Percentiles rank a stretch among this genome's conserved stretches.
These are phyloP conservation scores for Diglossa brunneiventris DNA, from an alignment of 2,113 vertebrate genomes.

Conservation along the genomic window DNA sequence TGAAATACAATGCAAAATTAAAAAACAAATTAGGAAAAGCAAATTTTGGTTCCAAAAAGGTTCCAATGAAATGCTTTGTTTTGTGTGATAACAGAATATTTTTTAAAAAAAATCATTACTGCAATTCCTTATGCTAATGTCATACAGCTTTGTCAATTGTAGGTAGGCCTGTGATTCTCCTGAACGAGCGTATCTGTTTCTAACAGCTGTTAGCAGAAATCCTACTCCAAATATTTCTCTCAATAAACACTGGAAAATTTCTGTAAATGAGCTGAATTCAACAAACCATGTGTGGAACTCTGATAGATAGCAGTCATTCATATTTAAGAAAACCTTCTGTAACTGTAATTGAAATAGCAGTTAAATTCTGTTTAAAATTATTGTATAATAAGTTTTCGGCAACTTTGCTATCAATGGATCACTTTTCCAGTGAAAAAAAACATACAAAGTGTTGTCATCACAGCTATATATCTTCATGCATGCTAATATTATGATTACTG, in stretches of 20 bases:
- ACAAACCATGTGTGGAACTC: not conserved
- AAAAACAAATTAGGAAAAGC: not conserved
- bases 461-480: not conserved
- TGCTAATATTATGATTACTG: not conserved
- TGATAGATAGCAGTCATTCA: not conserved
- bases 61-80: not conserved
- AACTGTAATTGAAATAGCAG: not conserved
- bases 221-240: not conserved
- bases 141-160: not conserved
- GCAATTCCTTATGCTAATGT: not conserved
- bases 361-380: not conserved
- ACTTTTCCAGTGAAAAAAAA: not conserved
- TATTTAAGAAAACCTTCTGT: not conserved
- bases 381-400: not conserved
- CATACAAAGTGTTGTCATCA: not conserved
- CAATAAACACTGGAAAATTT: not conserved
- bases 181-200: not conserved
- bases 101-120: not conserved
- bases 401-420: not conserved
- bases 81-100: not conserved
- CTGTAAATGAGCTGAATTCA: not conserved
- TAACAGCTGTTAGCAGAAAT: not conserved
- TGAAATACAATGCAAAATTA: not conserved
- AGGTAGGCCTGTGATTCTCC: fast-evolving
- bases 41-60: not conserved